Evolutionary conservation across 2,113 vertebrate species (phyloP), one percentile per base, ranked within the genome.

Genomic region (Ammodytes marinus): DNA sequence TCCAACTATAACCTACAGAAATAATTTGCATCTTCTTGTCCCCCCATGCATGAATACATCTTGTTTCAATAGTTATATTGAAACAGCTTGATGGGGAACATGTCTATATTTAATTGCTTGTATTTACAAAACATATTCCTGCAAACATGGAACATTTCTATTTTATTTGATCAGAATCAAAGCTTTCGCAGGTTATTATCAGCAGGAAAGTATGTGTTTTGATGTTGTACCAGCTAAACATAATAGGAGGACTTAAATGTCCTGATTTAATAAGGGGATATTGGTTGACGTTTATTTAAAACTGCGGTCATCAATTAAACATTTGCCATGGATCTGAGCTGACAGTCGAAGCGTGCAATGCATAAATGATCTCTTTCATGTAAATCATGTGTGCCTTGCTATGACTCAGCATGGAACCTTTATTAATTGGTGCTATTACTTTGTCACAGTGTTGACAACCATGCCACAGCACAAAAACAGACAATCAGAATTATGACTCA

Each of bases 401-500:
- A 4, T 79, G 43, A 78, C 6, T 87, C 68, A 43, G n/a, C n/a
- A 13, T 63, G 45, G 19, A 52, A 17, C 54, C 4, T 19, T 80
- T 75, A 14, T 42, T 79, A 11, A 27, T 59, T 35, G 2, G 46
- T 73, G 55, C 10, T 63, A 35, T 78, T 71, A 69, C 72, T 86
- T 27, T 90, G 40, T 74, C 52, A 63, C 4, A 13, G 11, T 1
- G 15, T n/a, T 53, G 67, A 81, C 47, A 75, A 79, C 39, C 75
- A 8, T 47, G 19, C 9, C 42, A 50, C 8, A 2, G n/a, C 68
- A 58, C 57, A 68, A 83, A 59, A 66, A 70, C 63, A 84, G 68
- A 55, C 73, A 53, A 86, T 74, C 59, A 55, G 40, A 74, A 53
- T 54, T 46, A 74, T 82, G 82, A 82, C 45, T 82, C 68, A 71